Conservation (phyloP, 2,888 invertebrate species). For the Noctua fimbriata region DNA sequence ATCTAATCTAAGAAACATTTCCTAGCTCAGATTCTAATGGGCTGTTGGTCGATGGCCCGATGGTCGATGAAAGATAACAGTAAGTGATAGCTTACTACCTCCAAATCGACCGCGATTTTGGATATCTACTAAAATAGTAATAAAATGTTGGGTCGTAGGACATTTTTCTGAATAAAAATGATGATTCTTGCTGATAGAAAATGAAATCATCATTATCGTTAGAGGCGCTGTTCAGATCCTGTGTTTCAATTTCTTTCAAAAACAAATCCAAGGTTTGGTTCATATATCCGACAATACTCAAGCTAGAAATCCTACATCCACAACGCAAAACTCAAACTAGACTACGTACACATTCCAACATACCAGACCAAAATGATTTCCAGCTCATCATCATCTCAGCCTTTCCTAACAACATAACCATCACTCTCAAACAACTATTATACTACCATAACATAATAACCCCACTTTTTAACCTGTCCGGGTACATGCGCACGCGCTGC, state of each 20-base stretch:
- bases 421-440: constrained; percentile 28
- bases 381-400: constrained; percentile 4
- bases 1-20: background rate
- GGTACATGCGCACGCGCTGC: constrained; percentile 53
- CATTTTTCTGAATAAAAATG: background rate
- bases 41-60: background rate
- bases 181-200: background rate
- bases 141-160: background rate
- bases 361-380: background rate
- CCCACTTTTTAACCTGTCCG: constrained; percentile 55
- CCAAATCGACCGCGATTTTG: background rate
- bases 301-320: background rate
- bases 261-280: background rate
- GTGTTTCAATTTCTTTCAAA: background rate
- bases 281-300: background rate
- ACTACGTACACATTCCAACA: background rate
- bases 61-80: background rate
- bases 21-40: background rate
- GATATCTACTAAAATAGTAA: background rate
- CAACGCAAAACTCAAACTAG: background rate
- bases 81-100: background rate
- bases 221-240: background rate
- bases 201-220: background rate
- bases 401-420: constrained; percentile 44
- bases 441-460: constrained; percentile 50